Base-by-base conservation (phyloP, 2,888 invertebrate species). In the Microplitis manilae region DNA sequence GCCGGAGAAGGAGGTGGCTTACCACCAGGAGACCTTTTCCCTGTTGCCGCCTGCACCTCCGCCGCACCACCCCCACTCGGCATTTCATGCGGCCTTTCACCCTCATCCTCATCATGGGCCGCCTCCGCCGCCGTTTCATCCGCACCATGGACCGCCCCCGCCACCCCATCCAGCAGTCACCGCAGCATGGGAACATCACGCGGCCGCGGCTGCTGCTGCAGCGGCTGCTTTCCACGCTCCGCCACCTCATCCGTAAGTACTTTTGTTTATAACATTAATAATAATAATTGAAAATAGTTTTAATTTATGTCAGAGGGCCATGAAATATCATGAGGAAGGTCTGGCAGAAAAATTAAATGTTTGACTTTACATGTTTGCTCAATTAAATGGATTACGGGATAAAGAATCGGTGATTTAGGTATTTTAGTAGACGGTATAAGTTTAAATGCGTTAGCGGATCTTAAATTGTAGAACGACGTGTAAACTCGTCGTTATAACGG, bases 1-100 rank as follows among this genome's bases (percentile, higher is more conserved):
- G 87, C 93, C 93, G 78, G 93, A 93, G 40, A 93, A 93, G 83
- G 91, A 93, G 62, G 93, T 93, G 79, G 92, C 92, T 62, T 93
- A 93, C 80, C 93, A 93, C 83, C 92, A 87, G 83, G 89, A 88
- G 80, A 90, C 91, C 6, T 90, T 91, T 73, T 90, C 91, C 9
- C 87, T 90, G 61, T 80, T 91, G 78, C 88, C 89, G 75, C 89
- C 90, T 20, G 89, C 89, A 75, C 88, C 89, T 39, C 90, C 89
- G 67, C 88, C 89, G 50, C 86, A 81, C 81, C 90, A 88, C 79
- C 90, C 85, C 76, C 90, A 88, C 81, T 89, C 89, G 77, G 88
- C 88, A 13, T 89, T 88, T 79, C 87, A 88, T 86, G 88, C 89
- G 81, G 88, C 89, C 75, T 87, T 88, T 81, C 88, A 89, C 80